Base-by-base conservation (phyloP, 2,113 vertebrate species). In the Mobula hypostoma region DNA sequence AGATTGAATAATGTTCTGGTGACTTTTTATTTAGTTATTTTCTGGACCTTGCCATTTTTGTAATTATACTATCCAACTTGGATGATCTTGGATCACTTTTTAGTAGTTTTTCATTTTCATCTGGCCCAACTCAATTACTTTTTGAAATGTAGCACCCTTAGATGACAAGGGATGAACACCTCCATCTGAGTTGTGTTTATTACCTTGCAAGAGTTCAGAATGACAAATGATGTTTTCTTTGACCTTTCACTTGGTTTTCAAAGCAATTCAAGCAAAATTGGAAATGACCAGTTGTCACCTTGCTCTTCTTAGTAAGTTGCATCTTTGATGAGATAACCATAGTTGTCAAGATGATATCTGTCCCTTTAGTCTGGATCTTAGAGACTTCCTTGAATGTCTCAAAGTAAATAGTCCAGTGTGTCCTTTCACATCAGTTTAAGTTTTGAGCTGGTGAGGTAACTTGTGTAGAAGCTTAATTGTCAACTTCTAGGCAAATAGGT, bases 41-140 rank as follows among this genome's bases (percentile, higher is more conserved):
- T 95, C 95, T 96, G 95, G 96, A 95, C 97, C 83, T 96, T 96
- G 95, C 96, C 96, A 96, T 96, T 96, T 95, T 95, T 96, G 97
- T 96, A 96, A 95, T 96, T 95, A 96, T 95, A 95, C 96, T 95
- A 94, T 96, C 95, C 95, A 96, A 95, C 95, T 94, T 95, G 17
- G 95, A 95, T 96, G 96, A 95, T 96, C 95, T 96, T 95, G 94
- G 95, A 36, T 95, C 94, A 94, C 95, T 95, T n/a, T 82, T 40
- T 27, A 4, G 21, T 74, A 27, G 29, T 27, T 76, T 70, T 36
- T 93, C 17, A 74, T 40, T 56, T 74, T 27, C 40, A 12, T 36
- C 36, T 93, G 70, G 68, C n/a, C 36, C 36, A 93, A 72, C 48
- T 93, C 48, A 93, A 74, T 21, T 93, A 74, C 40, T 21, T 74